These are phyloP conservation scores for Cyanoderma ruficeps DNA, from an alignment of 2,113 vertebrate genomes.

Conservation along the genomic window DNA sequence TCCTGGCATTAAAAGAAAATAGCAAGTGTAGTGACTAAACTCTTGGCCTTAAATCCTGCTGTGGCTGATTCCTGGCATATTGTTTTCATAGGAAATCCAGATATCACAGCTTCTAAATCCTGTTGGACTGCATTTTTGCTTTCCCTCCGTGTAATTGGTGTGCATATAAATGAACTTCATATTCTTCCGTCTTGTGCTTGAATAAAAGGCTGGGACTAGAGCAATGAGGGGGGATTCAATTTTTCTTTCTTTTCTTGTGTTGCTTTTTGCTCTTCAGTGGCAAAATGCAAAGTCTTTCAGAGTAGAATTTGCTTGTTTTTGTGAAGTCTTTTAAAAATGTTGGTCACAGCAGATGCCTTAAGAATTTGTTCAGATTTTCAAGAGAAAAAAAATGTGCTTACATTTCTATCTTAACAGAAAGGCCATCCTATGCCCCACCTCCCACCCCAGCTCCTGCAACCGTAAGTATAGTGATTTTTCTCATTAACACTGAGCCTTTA, in stretches of 20 bases:
- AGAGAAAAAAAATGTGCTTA: slow-evolving; percentile 60
- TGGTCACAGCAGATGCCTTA: background rate
- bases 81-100: background rate
- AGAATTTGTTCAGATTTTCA: slow-evolving; percentile 42
- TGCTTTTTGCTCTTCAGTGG: background rate
- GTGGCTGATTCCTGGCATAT: background rate
- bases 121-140: background rate
- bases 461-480: slow-evolving; percentile 88
- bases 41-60: background rate
- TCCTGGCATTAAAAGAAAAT: background rate
- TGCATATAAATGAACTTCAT: background rate
- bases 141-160: background rate
- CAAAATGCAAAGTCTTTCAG: background rate
- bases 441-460: slow-evolving; percentile 95
- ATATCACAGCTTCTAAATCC: background rate
- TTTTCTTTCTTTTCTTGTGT: background rate
- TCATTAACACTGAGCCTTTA: slow-evolving; percentile 67
- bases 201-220: background rate
- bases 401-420: slow-evolving; percentile 84
- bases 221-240: fast-evolving
- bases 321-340: background rate
- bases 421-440: slow-evolving; percentile 95
- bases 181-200: background rate
- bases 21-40: background rate
- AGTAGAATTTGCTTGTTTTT: background rate